Evolutionary conservation across 2,113 vertebrate species (phyloP).

Genomic region (Mola mola): DNA sequence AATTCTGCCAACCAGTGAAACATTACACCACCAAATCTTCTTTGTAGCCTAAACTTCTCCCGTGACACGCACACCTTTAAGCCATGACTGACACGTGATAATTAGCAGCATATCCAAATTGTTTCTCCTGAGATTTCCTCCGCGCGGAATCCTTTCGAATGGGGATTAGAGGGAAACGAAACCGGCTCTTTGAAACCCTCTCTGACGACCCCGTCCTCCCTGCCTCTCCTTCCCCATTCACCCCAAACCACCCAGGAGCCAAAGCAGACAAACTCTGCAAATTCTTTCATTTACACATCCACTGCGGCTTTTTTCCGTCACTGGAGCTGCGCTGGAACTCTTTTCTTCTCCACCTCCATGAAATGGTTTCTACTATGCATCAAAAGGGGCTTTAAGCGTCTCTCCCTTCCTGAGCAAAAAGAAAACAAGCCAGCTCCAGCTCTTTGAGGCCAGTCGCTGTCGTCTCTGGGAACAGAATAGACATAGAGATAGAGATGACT

Average conservation of each 20-base stretch:
- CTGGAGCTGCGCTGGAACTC: slow-evolving; percentile 5
- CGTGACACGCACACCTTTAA: slow-evolving; percentile 20
- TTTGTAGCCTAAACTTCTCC: too few relatives aligned
- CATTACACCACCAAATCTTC: too few relatives aligned
- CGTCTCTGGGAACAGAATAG: slow-evolving; percentile 37
- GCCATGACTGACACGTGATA: slow-evolving; percentile 27
- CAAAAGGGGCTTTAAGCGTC: slow-evolving; percentile 54
- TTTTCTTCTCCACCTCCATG: slow-evolving; percentile 35
- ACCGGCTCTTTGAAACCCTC: slow-evolving; percentile 35
- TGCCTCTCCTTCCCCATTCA: slow-evolving; percentile 27
- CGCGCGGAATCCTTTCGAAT: slow-evolving; percentile 26
- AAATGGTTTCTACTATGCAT: slow-evolving; percentile 73
- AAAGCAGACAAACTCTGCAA: slow-evolving; percentile 34
- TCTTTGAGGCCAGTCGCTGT: too few relatives aligned
- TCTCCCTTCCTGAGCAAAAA: slow-evolving; percentile 35
- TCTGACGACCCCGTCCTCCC: slow-evolving; percentile 11
- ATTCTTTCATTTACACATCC: slow-evolving; percentile 45
- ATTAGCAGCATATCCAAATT: slow-evolving; percentile 22
- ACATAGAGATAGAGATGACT: too few relatives aligned
- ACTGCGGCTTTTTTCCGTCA: slow-evolving; percentile 4
- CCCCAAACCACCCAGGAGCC: slow-evolving; percentile 34
- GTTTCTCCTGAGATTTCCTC: slow-evolving; percentile 35
- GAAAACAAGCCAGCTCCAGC: slow-evolving; percentile 41
- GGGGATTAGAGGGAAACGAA: slow-evolving; percentile 41
- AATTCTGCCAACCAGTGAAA: too few relatives aligned